These are phyloP conservation scores for Fragum sueziense DNA, from an alignment of 2,888 invertebrate genomes.

Conservation along the genomic window DNA sequence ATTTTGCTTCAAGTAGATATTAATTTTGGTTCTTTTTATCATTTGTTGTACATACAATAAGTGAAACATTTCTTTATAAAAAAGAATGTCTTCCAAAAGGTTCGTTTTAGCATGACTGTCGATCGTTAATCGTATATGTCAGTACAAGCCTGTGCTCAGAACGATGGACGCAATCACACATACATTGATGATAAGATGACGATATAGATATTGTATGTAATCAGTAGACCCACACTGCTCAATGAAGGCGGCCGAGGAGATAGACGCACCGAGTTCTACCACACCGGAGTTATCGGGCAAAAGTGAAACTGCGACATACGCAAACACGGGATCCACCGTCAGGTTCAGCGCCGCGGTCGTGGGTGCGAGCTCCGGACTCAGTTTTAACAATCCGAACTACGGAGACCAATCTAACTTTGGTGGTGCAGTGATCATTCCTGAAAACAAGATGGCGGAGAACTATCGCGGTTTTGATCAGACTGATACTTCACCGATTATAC, in stretches of 20 bases:
- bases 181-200: background rate
- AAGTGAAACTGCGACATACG: background rate
- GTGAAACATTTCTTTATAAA: too few species aligned
- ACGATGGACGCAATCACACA: background rate
- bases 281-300: background rate
- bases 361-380: slow-evolving; percentile 20
- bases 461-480: slow-evolving; percentile 69
- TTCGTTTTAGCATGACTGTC: background rate
- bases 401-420: background rate
- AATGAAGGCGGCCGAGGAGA: background rate
- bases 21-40: too few species aligned
- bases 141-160: background rate
- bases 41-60: too few species aligned
- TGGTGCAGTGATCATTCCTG: background rate
- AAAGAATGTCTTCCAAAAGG: too few species aligned
- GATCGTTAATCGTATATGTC: background rate
- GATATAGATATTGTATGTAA: background rate
- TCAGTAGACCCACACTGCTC: background rate
- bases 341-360: slow-evolving; percentile 18
- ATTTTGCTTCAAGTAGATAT: too few species aligned
- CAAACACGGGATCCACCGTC: slow-evolving; percentile 35
- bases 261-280: background rate
- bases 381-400: slow-evolving; percentile 37
- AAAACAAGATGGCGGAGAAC: slow-evolving; percentile 65
- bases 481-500: slow-evolving; percentile 66